A percentile compares a stretch with the other conserved stretches of the same genome.
These are phyloP conservation scores for Chelmon rostratus DNA, from an alignment of 2,797 vertebrate species.

Conservation along the genomic window DNA sequence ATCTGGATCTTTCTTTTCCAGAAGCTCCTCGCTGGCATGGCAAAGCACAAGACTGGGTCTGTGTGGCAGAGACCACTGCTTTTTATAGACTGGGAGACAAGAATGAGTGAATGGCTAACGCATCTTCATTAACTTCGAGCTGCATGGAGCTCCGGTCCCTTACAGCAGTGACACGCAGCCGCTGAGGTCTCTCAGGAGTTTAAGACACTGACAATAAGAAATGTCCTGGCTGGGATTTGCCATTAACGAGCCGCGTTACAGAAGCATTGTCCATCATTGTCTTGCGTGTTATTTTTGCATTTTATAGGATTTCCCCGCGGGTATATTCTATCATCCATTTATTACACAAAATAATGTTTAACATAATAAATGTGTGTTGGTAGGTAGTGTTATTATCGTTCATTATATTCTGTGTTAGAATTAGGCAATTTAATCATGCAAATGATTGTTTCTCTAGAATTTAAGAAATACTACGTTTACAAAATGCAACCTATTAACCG, in stretches of 20 bases:
- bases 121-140: constrained; percentile 83
- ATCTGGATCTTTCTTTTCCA: constrained; percentile 86
- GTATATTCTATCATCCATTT: constrained; percentile 3
- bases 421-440: not conserved
- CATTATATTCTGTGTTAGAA: not conserved
- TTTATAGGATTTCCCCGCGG: not conserved
- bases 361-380: not conserved
- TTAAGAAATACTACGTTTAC: not conserved
- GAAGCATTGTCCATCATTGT: constrained; percentile 28
- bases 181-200: constrained; percentile 61
- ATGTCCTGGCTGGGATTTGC: constrained; percentile 34
- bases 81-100: constrained; percentile 89
- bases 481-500: constrained; percentile 23
- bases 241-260: constrained; percentile 39
- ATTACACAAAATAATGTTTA: constrained; percentile 10
- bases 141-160: constrained; percentile 68
- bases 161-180: constrained; percentile 64
- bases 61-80: constrained; percentile 83
- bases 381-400: not conserved
- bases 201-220: constrained; percentile 44
- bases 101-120: constrained; percentile 82
- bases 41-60: constrained; percentile 86
- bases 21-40: constrained; percentile 75
- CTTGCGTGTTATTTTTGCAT: constrained; percentile 11
- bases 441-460: constrained; percentile 10